These are phyloP conservation scores for Amphilophus citrinellus DNA, from an alignment of 2,113 vertebrate genomes.

Conservation along the genomic window DNA sequence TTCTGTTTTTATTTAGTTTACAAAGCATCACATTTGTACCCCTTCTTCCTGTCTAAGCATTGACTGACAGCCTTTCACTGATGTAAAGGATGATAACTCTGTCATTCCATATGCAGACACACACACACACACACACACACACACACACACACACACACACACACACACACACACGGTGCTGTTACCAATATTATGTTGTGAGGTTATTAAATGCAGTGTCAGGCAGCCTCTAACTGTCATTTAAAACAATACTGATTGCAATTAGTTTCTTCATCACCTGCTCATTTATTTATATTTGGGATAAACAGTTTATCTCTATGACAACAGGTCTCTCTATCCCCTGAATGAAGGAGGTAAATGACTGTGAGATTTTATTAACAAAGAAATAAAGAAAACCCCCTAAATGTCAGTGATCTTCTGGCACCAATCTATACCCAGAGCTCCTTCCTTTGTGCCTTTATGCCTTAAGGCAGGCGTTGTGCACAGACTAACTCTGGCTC, in stretches of 20 bases:
- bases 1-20: background rate
- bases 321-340: background rate
- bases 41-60: background rate
- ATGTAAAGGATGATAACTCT: background rate
- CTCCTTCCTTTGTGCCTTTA: background rate
- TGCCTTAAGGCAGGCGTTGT: background rate
- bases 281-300: background rate
- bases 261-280: conserved; percentile 3
- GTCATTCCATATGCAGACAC: accelerated
- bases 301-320: background rate
- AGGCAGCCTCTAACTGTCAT: background rate
- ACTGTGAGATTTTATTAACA: background rate
- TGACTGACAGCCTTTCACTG: background rate
- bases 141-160: background rate
- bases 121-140: background rate
- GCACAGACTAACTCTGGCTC: background rate
- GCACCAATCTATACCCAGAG: background rate
- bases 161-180: background rate
- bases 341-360: background rate
- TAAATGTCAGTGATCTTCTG: background rate
- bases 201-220: background rate
- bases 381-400: background rate
- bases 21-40: background rate
- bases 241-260: background rate
- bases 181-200: background rate